Evolutionary conservation across 2,113 vertebrate species (phyloP).

Genomic region (Equus quagga): DNA sequence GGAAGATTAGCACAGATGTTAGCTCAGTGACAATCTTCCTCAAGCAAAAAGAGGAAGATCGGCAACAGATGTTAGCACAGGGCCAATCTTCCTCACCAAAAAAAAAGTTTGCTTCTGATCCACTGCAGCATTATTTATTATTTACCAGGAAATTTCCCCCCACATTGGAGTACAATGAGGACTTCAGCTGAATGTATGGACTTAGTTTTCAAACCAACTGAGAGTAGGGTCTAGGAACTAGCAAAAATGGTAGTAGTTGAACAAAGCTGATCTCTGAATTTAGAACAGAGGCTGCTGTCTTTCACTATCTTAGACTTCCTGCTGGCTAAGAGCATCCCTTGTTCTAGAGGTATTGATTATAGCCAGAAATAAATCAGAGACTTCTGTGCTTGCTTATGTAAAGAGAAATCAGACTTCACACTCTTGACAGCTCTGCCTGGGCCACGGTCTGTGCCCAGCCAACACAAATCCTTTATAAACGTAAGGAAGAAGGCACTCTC

Average conservation of each 20-base stretch:
- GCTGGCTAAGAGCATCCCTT: constrained; percentile 41
- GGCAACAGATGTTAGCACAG: too few species aligned
- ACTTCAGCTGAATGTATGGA: neutral
- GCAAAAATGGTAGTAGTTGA: neutral
- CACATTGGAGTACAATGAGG: neutral
- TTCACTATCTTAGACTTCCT: constrained; percentile 57
- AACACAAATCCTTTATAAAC: constrained; percentile 53
- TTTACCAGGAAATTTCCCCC: neutral
- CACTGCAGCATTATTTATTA: neutral
- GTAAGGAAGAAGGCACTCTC: constrained; percentile 8
- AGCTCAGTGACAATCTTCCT: too few species aligned
- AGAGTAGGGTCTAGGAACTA: neutral
- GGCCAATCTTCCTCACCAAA: neutral
- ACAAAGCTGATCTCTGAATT: constrained; percentile 55
- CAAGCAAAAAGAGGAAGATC: too few species aligned
- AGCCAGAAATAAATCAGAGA: constrained; percentile 73
- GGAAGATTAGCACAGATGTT: too few species aligned
- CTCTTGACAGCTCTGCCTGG: constrained; percentile 50
- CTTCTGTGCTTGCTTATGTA: constrained; percentile 57
- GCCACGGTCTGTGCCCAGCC: constrained; percentile 4
- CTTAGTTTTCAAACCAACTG: neutral
- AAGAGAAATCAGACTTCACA: constrained; percentile 63
- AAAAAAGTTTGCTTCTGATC: neutral
- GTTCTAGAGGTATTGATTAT: constrained; percentile 68
- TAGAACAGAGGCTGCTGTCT: constrained; percentile 41